Conservation (phyloP, 53 echinoderm and acorn worm genomes). For the Holothuria leucospilota region DNA sequence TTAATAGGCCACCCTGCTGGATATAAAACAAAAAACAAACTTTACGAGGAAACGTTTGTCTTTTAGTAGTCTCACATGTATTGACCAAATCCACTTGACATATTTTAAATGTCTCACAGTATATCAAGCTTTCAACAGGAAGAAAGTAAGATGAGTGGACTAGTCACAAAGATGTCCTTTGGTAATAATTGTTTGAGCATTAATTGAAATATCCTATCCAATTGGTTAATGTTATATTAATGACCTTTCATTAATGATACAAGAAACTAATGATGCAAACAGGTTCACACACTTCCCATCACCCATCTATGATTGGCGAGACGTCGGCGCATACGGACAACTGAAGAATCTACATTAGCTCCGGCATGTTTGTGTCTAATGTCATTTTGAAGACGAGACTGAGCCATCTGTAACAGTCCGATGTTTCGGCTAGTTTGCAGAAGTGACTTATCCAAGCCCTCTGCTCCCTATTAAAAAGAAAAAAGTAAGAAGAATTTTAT, state of each 20-base stretch:
- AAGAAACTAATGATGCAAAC: background rate
- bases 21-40: too few relatives aligned
- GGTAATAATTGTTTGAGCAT: background rate
- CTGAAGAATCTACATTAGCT: conserved; percentile 87
- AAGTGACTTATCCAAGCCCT: conserved; percentile 87
- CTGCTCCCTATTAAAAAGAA: conserved; percentile 77
- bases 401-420: conserved; percentile 83
- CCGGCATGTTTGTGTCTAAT: conserved; percentile 93
- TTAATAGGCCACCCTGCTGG: too few relatives aligned
- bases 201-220: background rate
- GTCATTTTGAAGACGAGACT: conserved; percentile 87
- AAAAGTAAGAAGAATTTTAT: background rate
- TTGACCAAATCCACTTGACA: too few relatives aligned
- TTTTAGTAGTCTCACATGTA: too few relatives aligned
- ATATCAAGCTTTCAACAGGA: too few relatives aligned
- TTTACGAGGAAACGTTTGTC: too few relatives aligned
- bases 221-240: background rate
- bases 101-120: background rate
- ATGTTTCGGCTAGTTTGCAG: conserved; percentile 95
- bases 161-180: background rate
- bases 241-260: background rate
- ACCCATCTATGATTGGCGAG: conserved; percentile 99
- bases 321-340: conserved; percentile 95
- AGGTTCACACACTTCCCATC: conserved; percentile 87
- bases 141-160: too few relatives aligned